A percentile compares a stretch with the other conserved stretches of the same genome.
Evolutionary conservation across 2,797 vertebrate genomes (phyloP).

Genomic region (Ambastaia sidthimunki): DNA sequence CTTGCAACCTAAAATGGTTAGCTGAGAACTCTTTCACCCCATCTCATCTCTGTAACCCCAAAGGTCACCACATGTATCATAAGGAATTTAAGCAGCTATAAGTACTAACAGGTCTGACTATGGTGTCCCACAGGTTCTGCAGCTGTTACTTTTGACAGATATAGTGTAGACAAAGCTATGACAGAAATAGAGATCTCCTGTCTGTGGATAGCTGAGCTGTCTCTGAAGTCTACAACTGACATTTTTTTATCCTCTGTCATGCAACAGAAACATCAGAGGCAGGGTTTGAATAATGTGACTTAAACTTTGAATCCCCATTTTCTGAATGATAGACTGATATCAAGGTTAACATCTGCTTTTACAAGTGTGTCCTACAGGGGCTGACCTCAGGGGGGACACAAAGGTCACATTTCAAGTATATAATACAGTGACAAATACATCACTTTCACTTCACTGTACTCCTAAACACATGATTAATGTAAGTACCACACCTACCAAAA

Average conservation of each 20-base stretch:
- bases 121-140: constrained; percentile 61
- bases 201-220: constrained; percentile 64
- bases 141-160: constrained; percentile 78
- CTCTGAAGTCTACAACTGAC: constrained; percentile 71
- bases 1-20: too few relatives aligned
- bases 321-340: constrained; percentile 14
- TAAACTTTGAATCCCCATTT: background rate
- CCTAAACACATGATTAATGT: too few relatives aligned
- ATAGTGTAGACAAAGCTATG: constrained; percentile 83
- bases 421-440: too few relatives aligned
- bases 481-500: too few relatives aligned
- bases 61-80: constrained; percentile 43
- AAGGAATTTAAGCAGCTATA: constrained; percentile 19
- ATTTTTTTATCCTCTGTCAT: constrained; percentile 79
- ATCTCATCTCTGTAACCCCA: constrained; percentile 30
- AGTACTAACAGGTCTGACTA: constrained; percentile 74
- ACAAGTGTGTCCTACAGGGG: background rate
- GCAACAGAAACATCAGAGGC: constrained; percentile 55
- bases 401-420: background rate
- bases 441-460: too few relatives aligned
- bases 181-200: constrained; percentile 76
- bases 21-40: background rate
- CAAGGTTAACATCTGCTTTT: constrained; percentile 31
- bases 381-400: background rate
- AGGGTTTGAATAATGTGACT: constrained; percentile 21